phyloP scores from a whole-genome alignment of 2,888 invertebrate species.

The Cheilosia grossa region DNA sequence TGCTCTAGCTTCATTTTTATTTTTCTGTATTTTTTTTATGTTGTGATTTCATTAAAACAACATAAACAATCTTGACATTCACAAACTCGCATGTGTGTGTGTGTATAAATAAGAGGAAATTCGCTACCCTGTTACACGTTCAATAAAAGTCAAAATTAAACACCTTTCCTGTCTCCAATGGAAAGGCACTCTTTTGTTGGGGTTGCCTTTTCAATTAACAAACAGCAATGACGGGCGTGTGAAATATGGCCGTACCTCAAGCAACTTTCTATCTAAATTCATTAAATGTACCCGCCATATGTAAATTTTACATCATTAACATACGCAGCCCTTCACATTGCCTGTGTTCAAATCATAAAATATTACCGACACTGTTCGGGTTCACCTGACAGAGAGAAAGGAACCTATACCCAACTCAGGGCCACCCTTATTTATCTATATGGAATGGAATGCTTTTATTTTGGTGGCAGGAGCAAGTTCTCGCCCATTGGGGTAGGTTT shows the following conservation, averaged over 20 bases:
- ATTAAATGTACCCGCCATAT: constrained; percentile 55
- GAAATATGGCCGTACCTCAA: constrained; percentile 26
- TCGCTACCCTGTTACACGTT: constrained; percentile 26
- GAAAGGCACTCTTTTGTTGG: not conserved
- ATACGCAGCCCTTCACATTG: constrained; percentile 15
- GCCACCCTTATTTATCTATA: not conserved
- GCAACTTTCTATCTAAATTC: constrained; percentile 57
- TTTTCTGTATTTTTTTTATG: constrained; percentile 3
- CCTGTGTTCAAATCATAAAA: constrained; percentile 38
- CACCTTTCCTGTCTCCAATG: constrained; percentile 1
- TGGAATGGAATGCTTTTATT: constrained; percentile 6
- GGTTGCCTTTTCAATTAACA: constrained; percentile 36
- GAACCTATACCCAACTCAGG: not conserved
- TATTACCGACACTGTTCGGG: constrained; percentile 22
- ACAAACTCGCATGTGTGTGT: not conserved
- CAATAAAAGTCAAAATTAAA: constrained; percentile 51
- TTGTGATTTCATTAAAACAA: constrained; percentile 53
- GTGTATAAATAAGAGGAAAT: constrained; percentile 45
- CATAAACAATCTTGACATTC: constrained; percentile 63
- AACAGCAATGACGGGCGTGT: constrained; percentile 30
- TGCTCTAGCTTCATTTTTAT: not conserved
- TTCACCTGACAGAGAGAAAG: constrained; percentile 28
- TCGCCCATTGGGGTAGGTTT: constrained; percentile 49
- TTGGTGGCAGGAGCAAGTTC: not conserved
- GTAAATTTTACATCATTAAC: constrained; percentile 61